Conservation (phyloP, 2,888 invertebrate species). For the Terebella lapidaria region DNA sequence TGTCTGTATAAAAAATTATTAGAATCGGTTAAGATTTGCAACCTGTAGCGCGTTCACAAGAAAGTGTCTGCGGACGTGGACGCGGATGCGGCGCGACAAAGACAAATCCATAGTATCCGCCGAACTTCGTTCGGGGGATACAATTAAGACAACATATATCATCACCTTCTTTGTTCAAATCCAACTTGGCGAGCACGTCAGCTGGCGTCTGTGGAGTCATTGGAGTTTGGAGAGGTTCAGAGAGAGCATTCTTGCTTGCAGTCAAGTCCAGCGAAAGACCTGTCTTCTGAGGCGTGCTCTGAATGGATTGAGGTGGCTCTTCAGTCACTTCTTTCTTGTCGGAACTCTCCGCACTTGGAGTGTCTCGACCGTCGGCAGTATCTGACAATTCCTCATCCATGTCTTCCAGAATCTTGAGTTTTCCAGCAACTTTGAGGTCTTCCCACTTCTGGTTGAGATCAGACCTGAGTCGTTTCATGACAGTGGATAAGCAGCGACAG, state of each 20-base stretch:
- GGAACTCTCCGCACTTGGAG: not conserved
- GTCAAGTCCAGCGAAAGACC: not conserved
- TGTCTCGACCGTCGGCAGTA: not conserved
- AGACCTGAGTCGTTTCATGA: not conserved
- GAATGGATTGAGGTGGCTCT: not conserved
- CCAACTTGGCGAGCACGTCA: constrained; percentile 19
- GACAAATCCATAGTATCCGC: too few species aligned
- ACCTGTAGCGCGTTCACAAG: too few species aligned
- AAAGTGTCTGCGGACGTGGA: too few species aligned
- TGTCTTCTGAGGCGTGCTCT: not conserved
- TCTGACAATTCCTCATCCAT: constrained; percentile 13
- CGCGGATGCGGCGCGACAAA: too few species aligned
- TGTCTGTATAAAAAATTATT: too few species aligned
- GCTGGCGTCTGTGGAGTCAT: constrained; percentile 23
- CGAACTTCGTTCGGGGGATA: too few species aligned
- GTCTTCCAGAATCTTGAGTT: constrained; percentile 6
- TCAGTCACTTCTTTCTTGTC: not conserved
- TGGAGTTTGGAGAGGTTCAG: not conserved
- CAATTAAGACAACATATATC: too few species aligned
- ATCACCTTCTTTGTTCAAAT: constrained; percentile 20
- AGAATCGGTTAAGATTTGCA: too few species aligned
- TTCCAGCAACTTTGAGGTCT: constrained; percentile 4
- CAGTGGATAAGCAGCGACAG: not conserved
- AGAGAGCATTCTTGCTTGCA: not conserved
- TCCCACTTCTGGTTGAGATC: constrained; percentile 17